phyloP scores from a whole-genome alignment of 2,888 invertebrate species.

The Synergus laeviventris region DNA sequence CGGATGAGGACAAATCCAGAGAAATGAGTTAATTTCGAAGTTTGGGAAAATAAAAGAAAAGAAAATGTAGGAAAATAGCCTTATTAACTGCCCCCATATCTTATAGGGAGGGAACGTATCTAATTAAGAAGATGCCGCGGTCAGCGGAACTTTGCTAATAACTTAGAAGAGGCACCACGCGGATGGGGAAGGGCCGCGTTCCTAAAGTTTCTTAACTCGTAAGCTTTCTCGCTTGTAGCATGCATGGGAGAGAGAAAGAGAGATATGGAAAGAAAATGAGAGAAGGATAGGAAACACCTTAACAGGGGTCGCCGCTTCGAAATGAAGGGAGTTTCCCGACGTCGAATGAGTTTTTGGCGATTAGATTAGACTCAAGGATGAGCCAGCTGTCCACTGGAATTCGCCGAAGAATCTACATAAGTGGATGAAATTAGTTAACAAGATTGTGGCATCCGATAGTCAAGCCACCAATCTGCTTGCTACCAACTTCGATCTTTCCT shows the following conservation, averaged over 20 bases:
- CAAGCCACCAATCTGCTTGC: slow-evolving; percentile 54
- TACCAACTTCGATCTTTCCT: not conserved
- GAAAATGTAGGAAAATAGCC: slow-evolving; percentile 27
- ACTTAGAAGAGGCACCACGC: slow-evolving; percentile 63
- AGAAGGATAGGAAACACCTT: slow-evolving; percentile 46
- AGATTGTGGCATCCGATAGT: slow-evolving; percentile 57
- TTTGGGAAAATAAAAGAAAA: not conserved
- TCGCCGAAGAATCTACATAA: slow-evolving; percentile 66
- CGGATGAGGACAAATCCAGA: not conserved
- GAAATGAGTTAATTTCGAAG: slow-evolving; percentile 17
- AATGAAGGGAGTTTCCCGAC: slow-evolving; percentile 69
- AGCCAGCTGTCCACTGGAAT: slow-evolving; percentile 68
- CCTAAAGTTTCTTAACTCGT: slow-evolving; percentile 72
- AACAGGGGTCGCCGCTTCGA: slow-evolving; percentile 59
- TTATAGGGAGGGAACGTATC: slow-evolving; percentile 31
- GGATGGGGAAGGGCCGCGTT: slow-evolving; percentile 64
- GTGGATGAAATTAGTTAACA: slow-evolving; percentile 60
- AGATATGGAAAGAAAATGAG: slow-evolving; percentile 50
- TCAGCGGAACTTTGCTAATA: slow-evolving; percentile 74
- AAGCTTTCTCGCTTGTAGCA: slow-evolving; percentile 62
- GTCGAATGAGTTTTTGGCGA: slow-evolving; percentile 69
- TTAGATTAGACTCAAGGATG: slow-evolving; percentile 69
- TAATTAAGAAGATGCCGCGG: slow-evolving; percentile 73
- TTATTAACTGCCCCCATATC: slow-evolving; percentile 36
- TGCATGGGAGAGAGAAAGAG: slow-evolving; percentile 47